Percentiles rank a stretch among this genome's conserved stretches.
phyloP scores from a whole-genome alignment of 2,797 vertebrate species.

The Hybognathus amarus region DNA sequence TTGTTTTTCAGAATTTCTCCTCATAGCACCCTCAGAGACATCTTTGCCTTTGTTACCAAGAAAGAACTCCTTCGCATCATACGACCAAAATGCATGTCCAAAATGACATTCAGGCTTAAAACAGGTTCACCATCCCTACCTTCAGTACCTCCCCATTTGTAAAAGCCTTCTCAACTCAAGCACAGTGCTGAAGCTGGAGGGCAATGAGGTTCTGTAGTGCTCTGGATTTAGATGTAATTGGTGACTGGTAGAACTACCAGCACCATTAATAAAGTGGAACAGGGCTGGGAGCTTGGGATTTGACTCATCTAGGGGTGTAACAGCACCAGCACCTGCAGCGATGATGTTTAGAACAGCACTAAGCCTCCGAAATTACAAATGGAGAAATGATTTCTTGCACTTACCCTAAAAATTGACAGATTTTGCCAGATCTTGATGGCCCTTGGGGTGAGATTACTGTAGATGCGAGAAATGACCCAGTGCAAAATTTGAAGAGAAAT shows the following conservation, averaged over 20 bases:
- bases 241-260: conserved; percentile 6
- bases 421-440: conserved; percentile 30
- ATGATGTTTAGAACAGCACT: conserved; percentile 1
- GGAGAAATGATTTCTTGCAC: conserved; percentile 19
- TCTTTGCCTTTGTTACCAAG: conserved; percentile 57
- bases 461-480: not conserved
- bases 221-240: conserved; percentile 25
- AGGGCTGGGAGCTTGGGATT: conserved; percentile 15
- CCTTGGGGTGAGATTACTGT: conserved; percentile 22
- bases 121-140: conserved; percentile 42
- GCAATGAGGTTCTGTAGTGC: not conserved
- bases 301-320: not conserved
- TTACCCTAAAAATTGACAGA: conserved; percentile 16
- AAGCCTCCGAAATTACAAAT: not conserved
- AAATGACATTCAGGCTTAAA: conserved; percentile 54
- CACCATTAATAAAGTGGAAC: conserved; percentile 26
- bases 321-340: not conserved
- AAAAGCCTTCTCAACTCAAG: conserved; percentile 43
- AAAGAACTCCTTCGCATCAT: conserved; percentile 56
- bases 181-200: not conserved
- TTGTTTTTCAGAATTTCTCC: conserved; percentile 61
- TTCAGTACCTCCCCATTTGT: conserved; percentile 50
- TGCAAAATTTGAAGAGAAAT: conserved; percentile 24
- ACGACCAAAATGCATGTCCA: conserved; percentile 51
- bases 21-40: conserved; percentile 47